Base-by-base conservation (phyloP, 2,113 vertebrate species). In the Amblyopsis rosae region DNA sequence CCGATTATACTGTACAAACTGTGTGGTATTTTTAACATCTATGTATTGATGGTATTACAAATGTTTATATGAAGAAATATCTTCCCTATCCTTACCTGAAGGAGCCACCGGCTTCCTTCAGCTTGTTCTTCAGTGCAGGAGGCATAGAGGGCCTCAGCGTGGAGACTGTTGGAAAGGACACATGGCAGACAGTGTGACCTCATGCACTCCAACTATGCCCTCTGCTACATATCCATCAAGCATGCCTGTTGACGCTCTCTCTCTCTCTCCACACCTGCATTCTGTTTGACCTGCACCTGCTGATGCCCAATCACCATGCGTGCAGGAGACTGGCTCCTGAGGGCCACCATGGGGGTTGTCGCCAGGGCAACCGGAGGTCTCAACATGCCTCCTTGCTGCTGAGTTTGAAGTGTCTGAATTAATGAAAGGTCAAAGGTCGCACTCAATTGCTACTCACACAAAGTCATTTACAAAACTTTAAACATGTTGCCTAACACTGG, bases 361-460 rank as follows among this genome's bases (percentile, higher is more conserved):
- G 95, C 93, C 91, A 96, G 73, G 0, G 94, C 94, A 78, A 98
- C 95, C 91, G 96, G 96, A 46, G 96, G 93, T 88, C 96, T 95
- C 89, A 97, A 88, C 77, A 96, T 87, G 0, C 95, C 71, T 79
- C 95, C 95, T 59, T 94, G 93, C 92, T 96, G 96, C 69, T 94
- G 95, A 83, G 95, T 85, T 82, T 95, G 96, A 57, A 96, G 93
- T 80, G 98, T 81, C 90, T 93, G 35, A 35, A 51, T 50, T n/a
- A 4, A 10, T 50, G n/a, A 17, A 51, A 59, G 1, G 1, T 15
- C 32, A 9, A 47, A 3, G 15, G 51, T 63, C n/a, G 32, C 74
- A 41, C 64, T 12, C 0, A 12, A 50, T 9, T 61, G 50, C 61
- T 70, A 26, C 3, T 26, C 26, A 26, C 26, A 41, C 35, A 41